A percentile compares a stretch with the other conserved stretches of the same genome.
phyloP scores from a whole-genome alignment of 2,888 invertebrate genomes.

The Junonia oenone region DNA sequence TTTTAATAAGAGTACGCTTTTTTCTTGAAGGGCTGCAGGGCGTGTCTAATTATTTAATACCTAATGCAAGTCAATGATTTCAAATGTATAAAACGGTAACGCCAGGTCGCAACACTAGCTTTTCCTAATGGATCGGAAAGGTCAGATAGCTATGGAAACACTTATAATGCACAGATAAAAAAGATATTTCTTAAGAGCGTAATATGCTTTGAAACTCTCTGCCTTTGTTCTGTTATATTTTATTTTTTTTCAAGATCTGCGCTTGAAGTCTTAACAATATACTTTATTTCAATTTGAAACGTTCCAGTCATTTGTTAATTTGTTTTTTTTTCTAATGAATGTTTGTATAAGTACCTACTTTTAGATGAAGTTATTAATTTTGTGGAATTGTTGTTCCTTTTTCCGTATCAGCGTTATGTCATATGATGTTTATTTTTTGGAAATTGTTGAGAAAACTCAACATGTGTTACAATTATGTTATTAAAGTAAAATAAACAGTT shows the following conservation, averaged over 20 bases:
- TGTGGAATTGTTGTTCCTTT: too few relatives aligned
- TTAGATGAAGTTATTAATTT: too few relatives aligned
- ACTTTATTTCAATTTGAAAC: neutral
- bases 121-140: slow-evolving; percentile 8
- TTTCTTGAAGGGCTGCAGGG: too few relatives aligned
- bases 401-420: too few relatives aligned
- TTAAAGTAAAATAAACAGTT: too few relatives aligned
- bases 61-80: too few relatives aligned
- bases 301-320: neutral
- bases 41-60: too few relatives aligned
- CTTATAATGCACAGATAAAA: neutral
- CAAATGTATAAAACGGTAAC: neutral
- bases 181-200: neutral
- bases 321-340: neutral
- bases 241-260: neutral
- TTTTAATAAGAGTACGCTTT: too few relatives aligned
- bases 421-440: too few relatives aligned
- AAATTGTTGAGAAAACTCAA: too few relatives aligned
- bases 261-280: neutral
- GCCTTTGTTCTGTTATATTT: neutral
- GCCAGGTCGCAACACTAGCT: neutral
- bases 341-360: too few relatives aligned
- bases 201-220: slow-evolving; percentile 1
- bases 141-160: slow-evolving; percentile 8
- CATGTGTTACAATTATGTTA: too few relatives aligned